These are phyloP conservation scores for Pedicia rivosa DNA, from an alignment of 2,888 invertebrate genomes.

Conservation along the genomic window DNA sequence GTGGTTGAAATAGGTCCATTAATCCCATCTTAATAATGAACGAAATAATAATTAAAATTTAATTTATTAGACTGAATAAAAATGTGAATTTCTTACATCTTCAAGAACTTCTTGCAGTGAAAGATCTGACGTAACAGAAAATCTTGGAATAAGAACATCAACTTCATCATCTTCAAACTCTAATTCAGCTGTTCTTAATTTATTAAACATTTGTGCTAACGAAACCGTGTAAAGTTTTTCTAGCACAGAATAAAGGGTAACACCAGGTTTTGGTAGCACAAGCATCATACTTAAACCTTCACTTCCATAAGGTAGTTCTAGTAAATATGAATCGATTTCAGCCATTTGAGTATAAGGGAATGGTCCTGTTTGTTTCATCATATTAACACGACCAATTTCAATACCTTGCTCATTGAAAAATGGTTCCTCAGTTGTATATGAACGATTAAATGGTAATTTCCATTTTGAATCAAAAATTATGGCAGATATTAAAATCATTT, in stretches of 20 bases:
- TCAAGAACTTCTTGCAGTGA: conserved; percentile 39
- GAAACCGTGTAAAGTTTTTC: conserved; percentile 32
- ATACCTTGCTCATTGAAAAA: conserved; percentile 42
- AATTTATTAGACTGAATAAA: conserved; percentile 1
- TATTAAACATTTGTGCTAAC: conserved; percentile 34
- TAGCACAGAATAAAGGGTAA: conserved; percentile 30
- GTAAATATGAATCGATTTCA: conserved; percentile 37
- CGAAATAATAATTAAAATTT: conserved; percentile 8
- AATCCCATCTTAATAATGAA: conserved; percentile 42
- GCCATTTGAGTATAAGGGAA: conserved; percentile 41
- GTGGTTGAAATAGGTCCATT: conserved; percentile 42
- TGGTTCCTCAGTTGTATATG: conserved; percentile 35
- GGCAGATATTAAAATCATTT: conserved; percentile 49
- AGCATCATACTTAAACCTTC: conserved; percentile 48
- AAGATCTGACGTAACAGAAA: conserved; percentile 43
- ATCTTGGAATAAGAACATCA: conserved; percentile 45
- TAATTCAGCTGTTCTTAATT: conserved; percentile 31
- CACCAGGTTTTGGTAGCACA: conserved; percentile 41
- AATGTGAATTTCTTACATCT: no score
- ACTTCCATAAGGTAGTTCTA: conserved; percentile 54
- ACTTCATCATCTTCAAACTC: conserved; percentile 41
- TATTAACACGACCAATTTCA: conserved; percentile 41
- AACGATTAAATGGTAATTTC: conserved; percentile 42
- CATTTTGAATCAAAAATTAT: conserved; percentile 58
- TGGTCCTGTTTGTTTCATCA: conserved; percentile 52